Base-by-base conservation (phyloP, 2,797 vertebrate species). In the Glossophaga mutica region DNA sequence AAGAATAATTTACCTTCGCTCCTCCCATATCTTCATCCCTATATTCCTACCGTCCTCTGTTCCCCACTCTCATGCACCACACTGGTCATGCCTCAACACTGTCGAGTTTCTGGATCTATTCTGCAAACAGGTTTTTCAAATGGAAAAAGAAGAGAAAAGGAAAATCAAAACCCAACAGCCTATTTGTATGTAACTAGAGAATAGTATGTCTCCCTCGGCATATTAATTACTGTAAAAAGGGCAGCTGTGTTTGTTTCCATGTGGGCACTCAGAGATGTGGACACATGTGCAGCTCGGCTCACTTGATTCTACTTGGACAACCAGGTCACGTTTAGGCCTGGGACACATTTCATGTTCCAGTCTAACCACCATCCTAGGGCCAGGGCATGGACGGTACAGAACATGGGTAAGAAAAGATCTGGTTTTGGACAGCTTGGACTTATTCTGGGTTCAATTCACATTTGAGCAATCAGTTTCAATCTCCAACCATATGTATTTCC, bases 171-270 rank as follows among this genome's bases (percentile, higher is more conserved):
- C 18, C 79, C 12, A 39, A 46, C 2, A 21, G 70, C 19, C 39
- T 9, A 12, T 5, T 19, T 6, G 7, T 34, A 57, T 14, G 9
- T 46, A 34, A n/a, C 3, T n/a, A 57, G 50, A 87, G 32, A 50
- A 14, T 0, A 21, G 46, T 15, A 14, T 5, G 48, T 18, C 21
- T 14, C 3, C 34, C 9, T 73, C 1, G 77, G 42, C 32, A 16
- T 55, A 62, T 62, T 32, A 24, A 44, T 50, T 9, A 19, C 48
- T 34, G 62, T 95, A 94, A 96, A 67, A n/a, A 76, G 78, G 78
- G n/a, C 81, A 79, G 34, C 55, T 50, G 73, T 67, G 94, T 87
- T 34, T 67, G 87, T 77, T 81, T 96, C 96, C 95, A 96, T 16
- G 71, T 67, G 90, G 84, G 90, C 4, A 10, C 48, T 90, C 92